phyloP scores from a whole-genome alignment of 2,113 vertebrate species.

The Oryzias javanicus region DNA sequence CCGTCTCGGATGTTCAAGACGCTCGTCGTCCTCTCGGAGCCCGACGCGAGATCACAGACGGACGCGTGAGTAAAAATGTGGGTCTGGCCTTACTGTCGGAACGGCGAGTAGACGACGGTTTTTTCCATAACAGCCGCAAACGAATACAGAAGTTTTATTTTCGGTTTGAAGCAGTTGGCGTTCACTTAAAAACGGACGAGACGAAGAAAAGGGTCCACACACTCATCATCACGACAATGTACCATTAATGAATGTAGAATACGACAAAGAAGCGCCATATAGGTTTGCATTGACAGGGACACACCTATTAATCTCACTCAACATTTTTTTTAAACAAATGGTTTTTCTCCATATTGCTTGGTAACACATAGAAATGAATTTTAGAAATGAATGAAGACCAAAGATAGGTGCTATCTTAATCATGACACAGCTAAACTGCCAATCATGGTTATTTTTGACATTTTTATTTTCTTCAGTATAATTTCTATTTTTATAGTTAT shows the following conservation, averaged over 20 bases:
- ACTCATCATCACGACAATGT: slow-evolving; percentile 88
- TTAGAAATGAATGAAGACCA: slow-evolving; percentile 84
- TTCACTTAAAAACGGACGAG: slow-evolving; percentile 89
- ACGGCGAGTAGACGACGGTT: slow-evolving; percentile 81
- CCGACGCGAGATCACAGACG: slow-evolving; percentile 68
- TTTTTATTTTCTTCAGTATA: slow-evolving; percentile 74
- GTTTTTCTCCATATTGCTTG: slow-evolving; percentile 97
- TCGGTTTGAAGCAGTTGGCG: slow-evolving; percentile 88
- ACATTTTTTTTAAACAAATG: slow-evolving; percentile 91
- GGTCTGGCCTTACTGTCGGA: slow-evolving; percentile 66
- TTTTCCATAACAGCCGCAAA: slow-evolving; percentile 77
- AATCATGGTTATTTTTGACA: slow-evolving; percentile 77
- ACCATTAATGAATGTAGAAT: slow-evolving; percentile 90
- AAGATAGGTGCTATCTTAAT: slow-evolving; percentile 91
- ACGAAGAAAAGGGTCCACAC: slow-evolving; percentile 85
- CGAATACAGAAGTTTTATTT: slow-evolving; percentile 78
- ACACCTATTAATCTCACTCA: slow-evolving; percentile 92
- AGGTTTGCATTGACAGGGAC: slow-evolving; percentile 91
- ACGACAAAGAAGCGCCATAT: slow-evolving; percentile 93
- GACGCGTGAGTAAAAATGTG: slow-evolving; percentile 71
- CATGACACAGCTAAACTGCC: slow-evolving; percentile 95
- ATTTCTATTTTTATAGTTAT: slow-evolving; percentile 81
- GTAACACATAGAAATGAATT: slow-evolving; percentile 94
- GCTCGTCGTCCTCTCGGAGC: slow-evolving; percentile 62
- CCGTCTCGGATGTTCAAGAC: slow-evolving; percentile 61